A percentile compares a stretch with the other conserved stretches of the same genome.
phyloP scores from a whole-genome alignment of 1,140 invertebrate genomes.

The Coenobita brevimanus region DNA sequence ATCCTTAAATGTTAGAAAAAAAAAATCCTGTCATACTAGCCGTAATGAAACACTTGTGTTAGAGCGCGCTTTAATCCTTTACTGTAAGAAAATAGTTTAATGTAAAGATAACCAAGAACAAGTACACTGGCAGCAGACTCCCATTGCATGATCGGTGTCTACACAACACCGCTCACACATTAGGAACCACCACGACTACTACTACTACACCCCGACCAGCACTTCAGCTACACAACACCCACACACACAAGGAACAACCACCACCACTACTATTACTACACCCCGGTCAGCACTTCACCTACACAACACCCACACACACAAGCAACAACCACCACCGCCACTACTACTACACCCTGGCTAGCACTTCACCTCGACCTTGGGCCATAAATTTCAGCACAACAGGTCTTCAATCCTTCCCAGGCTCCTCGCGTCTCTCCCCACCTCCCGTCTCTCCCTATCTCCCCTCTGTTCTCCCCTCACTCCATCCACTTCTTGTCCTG shows the following conservation, averaged over 20 bases:
- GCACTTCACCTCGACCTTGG: constrained; percentile 38
- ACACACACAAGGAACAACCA: background rate
- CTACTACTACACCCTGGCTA: background rate
- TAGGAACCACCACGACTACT: background rate
- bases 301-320: background rate
- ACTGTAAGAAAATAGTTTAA: too few species aligned
- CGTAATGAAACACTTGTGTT: too few species aligned
- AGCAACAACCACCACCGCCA: background rate
- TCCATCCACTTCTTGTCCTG: too few species aligned
- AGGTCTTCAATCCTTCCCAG: constrained; percentile 33
- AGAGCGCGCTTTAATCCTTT: too few species aligned
- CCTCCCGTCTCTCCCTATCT: background rate
- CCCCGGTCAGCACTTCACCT: background rate
- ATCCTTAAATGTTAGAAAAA: too few species aligned
- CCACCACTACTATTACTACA: background rate
- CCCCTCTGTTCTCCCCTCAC: background rate
- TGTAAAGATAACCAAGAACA: too few species aligned
- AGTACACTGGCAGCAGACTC: too few species aligned
- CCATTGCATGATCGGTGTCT: too few species aligned
- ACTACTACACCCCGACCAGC: background rate
- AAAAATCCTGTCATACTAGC: too few species aligned
- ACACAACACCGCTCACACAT: background rate
- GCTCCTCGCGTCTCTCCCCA: background rate
- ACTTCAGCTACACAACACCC: background rate
- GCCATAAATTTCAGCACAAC: constrained; percentile 42